A percentile compares a stretch with the other conserved stretches of the same genome.
phyloP scores from a whole-genome alignment of 2,113 vertebrate genomes.

The Cichladusa arquata region DNA sequence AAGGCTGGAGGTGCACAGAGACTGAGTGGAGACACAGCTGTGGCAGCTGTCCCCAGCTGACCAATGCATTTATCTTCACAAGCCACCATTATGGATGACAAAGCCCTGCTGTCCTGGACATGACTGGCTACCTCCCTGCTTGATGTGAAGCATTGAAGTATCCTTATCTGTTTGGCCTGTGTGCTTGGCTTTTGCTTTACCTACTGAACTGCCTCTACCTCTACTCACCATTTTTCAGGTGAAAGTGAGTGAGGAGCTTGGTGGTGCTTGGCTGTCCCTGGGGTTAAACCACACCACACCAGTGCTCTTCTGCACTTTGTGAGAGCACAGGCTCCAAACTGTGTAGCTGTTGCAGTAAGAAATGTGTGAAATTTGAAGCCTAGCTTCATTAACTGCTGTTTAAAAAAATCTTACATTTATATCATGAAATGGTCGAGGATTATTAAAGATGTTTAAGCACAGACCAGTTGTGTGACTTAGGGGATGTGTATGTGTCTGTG shows the following conservation, averaged over 20 bases:
- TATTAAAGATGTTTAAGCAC: background rate
- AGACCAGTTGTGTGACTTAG: background rate
- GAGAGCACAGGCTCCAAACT: background rate
- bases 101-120: background rate
- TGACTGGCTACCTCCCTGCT: background rate
- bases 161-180: background rate
- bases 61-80: background rate
- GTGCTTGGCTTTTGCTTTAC: background rate
- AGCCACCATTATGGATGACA: accelerated
- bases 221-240: background rate
- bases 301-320: background rate
- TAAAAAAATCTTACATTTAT: background rate
- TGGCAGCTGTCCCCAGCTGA: background rate
- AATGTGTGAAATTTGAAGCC: background rate
- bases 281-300: background rate
- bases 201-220: background rate
- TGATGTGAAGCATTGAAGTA: background rate
- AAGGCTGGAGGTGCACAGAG: background rate
- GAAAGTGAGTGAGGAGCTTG: background rate
- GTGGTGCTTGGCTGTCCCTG: background rate
- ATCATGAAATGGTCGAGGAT: background rate
- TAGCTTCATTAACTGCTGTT: background rate
- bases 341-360: background rate
- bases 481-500: background rate
- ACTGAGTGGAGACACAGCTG: background rate